Base-by-base conservation (phyloP, 2,888 invertebrate species). In the Agrotis clavis region DNA sequence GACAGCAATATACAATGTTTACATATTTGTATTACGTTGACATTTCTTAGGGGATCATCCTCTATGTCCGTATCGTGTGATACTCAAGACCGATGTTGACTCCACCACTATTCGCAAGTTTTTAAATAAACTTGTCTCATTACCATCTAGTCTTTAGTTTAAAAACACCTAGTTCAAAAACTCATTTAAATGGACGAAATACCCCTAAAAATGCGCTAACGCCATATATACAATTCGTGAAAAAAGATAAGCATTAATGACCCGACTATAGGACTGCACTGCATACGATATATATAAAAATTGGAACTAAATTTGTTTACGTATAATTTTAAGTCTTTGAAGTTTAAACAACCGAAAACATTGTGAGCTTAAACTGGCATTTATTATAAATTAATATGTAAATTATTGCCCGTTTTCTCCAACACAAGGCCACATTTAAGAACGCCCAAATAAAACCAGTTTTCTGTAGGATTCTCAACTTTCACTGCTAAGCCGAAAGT, bases 1-100 rank as follows among this genome's bases (percentile, higher is more conserved):
- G 91, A 87, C 72, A 87, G 87, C 82, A 87, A 86, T 86, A 84
- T 89, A 89, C 88, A 89, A 88, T 82, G 85, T 80, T 75, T 77
- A 82, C 73, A 77, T 76, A 69, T 69, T 81, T 77, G 73, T 75
- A 77, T 69, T 57, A 77, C 83, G 81, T 82, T 62, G 83, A 70
- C 79, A 83, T 78, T 82, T 60, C 76, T 82, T 81, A 84, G 84
- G 77, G 81, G 83, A 84, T 72, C 78, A 71, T 82, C 72, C 82
- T 56, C 51, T 35, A 51, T 66, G 57, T 64, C 41, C 1, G 18
- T 35, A 59, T 35, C 54, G 5, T 48, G 41, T 47, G 75, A 70
- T 53, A 35, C 59, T 25, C 21, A 53, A 67, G 53, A 71, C 76
- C 16, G 79, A 60, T 77, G 72, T 71, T 71, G 19, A 64, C 83